These are phyloP conservation scores for Agelas oroides DNA, from an alignment of 37 sponge, comb jelly and placozoan species.

Conservation along the genomic window DNA sequence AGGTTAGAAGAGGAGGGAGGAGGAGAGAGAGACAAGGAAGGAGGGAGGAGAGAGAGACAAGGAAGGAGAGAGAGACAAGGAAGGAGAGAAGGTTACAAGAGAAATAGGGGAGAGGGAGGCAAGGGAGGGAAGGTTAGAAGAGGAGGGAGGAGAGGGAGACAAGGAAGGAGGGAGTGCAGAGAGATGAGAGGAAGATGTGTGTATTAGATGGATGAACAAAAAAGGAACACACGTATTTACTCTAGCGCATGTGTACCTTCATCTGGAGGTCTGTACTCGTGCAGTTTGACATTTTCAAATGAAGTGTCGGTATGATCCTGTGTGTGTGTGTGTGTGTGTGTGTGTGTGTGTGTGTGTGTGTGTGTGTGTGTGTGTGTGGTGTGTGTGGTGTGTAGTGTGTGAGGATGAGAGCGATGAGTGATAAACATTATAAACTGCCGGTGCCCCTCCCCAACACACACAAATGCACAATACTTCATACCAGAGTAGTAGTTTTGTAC, in stretches of 20 bases:
- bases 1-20: background rate
- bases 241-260: slow-evolving; percentile 8
- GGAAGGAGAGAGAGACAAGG: too few relatives aligned
- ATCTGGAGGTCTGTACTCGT: slow-evolving; percentile 5
- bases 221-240: background rate
- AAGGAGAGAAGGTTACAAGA: background rate
- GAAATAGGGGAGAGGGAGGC: background rate
- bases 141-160: background rate
- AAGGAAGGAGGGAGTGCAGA: background rate
- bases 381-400: too few relatives aligned
- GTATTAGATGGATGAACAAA: too few relatives aligned
- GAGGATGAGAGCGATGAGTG: too few relatives aligned
- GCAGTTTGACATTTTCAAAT: slow-evolving; percentile 8
- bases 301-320: background rate
- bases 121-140: background rate
- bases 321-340: background rate
- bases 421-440: too few relatives aligned
- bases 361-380: too few relatives aligned
- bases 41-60: background rate
- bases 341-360: too few relatives aligned
- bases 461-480: background rate
- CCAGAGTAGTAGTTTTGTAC: background rate
- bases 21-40: background rate
- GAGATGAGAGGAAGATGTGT: too few relatives aligned
- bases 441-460: too few relatives aligned